These are phyloP conservation scores for Drosophila diplacantha DNA, from an alignment of 2,888 invertebrate species.

Conservation along the genomic window DNA sequence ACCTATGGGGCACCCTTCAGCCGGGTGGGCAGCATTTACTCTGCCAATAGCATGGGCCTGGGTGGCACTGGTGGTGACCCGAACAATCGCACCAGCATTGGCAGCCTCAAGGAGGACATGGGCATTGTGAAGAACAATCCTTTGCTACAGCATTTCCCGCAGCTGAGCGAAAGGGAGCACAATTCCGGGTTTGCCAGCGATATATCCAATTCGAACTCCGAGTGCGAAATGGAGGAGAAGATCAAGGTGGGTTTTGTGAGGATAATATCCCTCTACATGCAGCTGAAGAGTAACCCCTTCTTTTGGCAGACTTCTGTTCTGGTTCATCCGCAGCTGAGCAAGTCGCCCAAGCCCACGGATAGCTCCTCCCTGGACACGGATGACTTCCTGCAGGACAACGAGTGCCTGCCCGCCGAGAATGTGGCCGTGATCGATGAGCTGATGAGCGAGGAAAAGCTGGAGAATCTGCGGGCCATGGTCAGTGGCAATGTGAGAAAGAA, in stretches of 20 bases:
- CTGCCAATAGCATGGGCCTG: conserved; percentile 69
- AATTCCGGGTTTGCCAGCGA: conserved; percentile 79
- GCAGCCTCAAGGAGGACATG: conserved; percentile 80
- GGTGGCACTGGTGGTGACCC: conserved; percentile 66
- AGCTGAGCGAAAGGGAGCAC: conserved; percentile 79
- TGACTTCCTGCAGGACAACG: conserved; percentile 78
- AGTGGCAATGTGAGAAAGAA: conserved; percentile 86
- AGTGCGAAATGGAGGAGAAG: conserved; percentile 80
- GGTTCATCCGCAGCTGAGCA: conserved; percentile 81
- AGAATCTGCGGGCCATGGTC: conserved; percentile 82
- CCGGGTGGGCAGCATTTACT: conserved; percentile 76
- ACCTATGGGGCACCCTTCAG: conserved; percentile 77
- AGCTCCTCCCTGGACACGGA: conserved; percentile 60
- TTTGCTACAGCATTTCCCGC: conserved; percentile 82
- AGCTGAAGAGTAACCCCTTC: background rate
- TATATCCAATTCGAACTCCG: conserved; percentile 82
- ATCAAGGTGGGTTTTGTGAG: conserved; percentile 50
- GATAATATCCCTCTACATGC: background rate
- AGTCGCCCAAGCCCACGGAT: conserved; percentile 56
- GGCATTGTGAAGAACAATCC: conserved; percentile 90
- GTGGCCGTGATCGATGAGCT: conserved; percentile 90
- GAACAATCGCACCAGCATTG: conserved; percentile 63
- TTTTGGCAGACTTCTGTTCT: conserved; percentile 83
- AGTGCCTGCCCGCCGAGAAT: conserved; percentile 89
- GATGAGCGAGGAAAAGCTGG: conserved; percentile 82